phyloP scores from a whole-genome alignment of 1,140 invertebrate species.

The Akabosia matsudoensis region DNA sequence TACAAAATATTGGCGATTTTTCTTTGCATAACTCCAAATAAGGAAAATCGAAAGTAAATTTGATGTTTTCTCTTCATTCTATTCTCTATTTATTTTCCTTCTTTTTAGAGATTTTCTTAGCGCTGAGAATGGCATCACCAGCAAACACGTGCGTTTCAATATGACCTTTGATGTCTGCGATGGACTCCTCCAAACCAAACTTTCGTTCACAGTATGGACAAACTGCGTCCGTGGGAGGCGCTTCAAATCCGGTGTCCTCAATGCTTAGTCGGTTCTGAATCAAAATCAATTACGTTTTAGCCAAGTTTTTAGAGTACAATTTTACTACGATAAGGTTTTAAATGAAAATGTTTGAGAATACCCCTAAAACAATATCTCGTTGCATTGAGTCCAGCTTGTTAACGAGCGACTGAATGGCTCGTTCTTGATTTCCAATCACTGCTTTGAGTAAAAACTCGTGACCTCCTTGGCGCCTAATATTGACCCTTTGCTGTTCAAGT shows the following conservation, averaged over 20 bases:
- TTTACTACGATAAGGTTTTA: background rate
- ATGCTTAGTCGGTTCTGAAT: conserved; percentile 8
- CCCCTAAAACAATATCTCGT: conserved; percentile 11
- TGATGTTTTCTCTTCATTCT: no score
- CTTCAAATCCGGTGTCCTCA: no score
- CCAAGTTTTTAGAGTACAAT: background rate
- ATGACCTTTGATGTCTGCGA: background rate
- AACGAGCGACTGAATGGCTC: conserved; percentile 7
- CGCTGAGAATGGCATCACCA: conserved; percentile 1
- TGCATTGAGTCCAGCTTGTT: background rate
- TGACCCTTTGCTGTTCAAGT: conserved; percentile 1
- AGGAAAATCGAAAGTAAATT: no score
- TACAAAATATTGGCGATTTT: no score
- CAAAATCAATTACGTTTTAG: background rate
- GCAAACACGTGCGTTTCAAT: conserved; percentile 17
- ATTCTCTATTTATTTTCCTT: background rate
- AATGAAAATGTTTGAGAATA: background rate
- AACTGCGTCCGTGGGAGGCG: no score
- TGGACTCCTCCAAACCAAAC: conserved; percentile 4
- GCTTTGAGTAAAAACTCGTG: background rate
- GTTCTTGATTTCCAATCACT: conserved; percentile 20
- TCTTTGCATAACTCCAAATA: no score
- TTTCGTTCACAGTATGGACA: background rate
- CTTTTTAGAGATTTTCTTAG: background rate
- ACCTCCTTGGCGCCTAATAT: background rate